Evolutionary conservation across 1,140 invertebrate genomes (phyloP).

Genomic region (Andrena cerasifolii): DNA sequence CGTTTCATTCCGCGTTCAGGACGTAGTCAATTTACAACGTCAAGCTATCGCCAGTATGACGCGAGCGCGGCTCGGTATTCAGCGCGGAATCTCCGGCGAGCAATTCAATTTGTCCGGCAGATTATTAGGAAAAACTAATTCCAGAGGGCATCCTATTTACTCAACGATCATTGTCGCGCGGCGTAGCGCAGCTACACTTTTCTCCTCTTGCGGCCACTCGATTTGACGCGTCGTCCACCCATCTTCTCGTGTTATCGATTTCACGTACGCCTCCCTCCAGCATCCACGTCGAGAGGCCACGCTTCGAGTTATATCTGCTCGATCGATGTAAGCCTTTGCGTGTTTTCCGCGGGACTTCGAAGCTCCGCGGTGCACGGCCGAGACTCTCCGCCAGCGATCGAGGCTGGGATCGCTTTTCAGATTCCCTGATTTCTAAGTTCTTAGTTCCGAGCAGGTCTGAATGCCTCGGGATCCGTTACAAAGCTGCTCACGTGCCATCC

Average conservation of each 20-base stretch:
- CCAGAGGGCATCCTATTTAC: background rate
- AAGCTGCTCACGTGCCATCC: background rate
- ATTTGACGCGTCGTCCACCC: slow-evolving; percentile 35
- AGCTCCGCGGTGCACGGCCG: background rate
- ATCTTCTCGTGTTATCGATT: slow-evolving; percentile 44
- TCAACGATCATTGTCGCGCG: background rate
- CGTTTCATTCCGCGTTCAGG: background rate
- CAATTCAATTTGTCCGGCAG: background rate
- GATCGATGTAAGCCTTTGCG: background rate
- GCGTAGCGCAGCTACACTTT: background rate
- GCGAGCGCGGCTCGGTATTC: too few species aligned
- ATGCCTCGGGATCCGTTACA: background rate
- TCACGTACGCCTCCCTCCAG: background rate
- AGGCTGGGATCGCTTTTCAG: too few species aligned
- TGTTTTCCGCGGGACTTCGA: background rate
- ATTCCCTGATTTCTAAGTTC: too few species aligned
- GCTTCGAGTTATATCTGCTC: background rate
- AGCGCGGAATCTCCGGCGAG: background rate
- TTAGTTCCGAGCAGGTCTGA: too few species aligned
- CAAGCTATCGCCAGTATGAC: background rate
- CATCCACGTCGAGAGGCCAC: background rate
- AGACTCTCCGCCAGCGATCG: too few species aligned
- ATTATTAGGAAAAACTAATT: slow-evolving; percentile 27
- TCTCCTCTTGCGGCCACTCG: background rate
- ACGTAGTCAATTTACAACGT: slow-evolving; percentile 1